A percentile compares a stretch with the other conserved stretches of the same genome.
phyloP scores from a whole-genome alignment of 2,888 invertebrate species.

The Meghimatium bilineatum region DNA sequence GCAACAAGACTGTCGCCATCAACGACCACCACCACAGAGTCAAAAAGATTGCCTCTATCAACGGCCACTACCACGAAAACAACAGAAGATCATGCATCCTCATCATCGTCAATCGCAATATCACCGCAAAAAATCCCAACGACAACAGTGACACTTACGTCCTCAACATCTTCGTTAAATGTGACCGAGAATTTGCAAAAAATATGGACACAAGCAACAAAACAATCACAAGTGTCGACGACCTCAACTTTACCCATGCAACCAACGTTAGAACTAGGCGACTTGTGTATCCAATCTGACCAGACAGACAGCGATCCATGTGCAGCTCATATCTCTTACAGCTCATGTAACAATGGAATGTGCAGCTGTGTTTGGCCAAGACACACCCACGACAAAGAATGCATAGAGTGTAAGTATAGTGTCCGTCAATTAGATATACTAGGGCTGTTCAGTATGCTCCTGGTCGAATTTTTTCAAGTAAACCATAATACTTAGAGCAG shows the following conservation, averaged over 20 bases:
- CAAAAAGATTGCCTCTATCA: background rate
- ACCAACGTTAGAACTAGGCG: background rate
- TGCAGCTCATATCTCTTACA: background rate
- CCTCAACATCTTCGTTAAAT: background rate
- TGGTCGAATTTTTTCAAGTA: too few species aligned
- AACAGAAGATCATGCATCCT: background rate
- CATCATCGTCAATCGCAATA: background rate
- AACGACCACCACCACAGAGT: background rate
- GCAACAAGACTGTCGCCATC: background rate
- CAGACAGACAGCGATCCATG: background rate
- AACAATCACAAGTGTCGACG: background rate
- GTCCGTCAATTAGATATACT: background rate
- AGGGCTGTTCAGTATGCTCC: too few species aligned
- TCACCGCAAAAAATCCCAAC: background rate
- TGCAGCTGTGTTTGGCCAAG: slow-evolving; percentile 6
- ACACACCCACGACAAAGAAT: background rate
- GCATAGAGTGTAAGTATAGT: slow-evolving; percentile 3
- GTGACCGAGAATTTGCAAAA: background rate
- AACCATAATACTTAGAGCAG: too few species aligned
- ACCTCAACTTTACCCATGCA: background rate
- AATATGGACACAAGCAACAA: background rate
- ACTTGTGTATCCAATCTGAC: background rate
- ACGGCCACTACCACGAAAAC: background rate
- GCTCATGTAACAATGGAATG: background rate
- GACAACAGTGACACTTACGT: background rate